Evolutionary conservation across 2,797 vertebrate genomes (phyloP), one percentile per base, ranked within the genome.

Genomic region (Melanotaenia pygmaea): DNA sequence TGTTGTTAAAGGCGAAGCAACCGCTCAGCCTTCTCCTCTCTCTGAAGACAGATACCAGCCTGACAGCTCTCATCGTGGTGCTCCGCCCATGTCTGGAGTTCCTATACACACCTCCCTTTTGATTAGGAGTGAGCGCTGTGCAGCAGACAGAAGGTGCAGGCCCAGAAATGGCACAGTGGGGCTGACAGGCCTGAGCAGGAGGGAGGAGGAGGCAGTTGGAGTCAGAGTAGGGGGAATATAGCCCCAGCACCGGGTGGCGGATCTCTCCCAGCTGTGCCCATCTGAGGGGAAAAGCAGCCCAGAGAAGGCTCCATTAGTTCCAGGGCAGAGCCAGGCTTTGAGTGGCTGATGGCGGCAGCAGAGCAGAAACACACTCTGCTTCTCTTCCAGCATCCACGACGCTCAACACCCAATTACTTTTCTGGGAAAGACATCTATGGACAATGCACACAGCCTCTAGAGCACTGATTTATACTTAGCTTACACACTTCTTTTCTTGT

Each of bases 181-280:
- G 57, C 65, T 38, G 34, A 58, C 64, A 77, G 67, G 73, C 64
- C 51, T 69, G 56, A 56, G 61, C 59, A 45, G 0, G 16, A n/a
- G 70, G 71, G 69, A 68, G 74, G 77, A 60, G 67, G 73, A 7
- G 40, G 70, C 70, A 74, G 80, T 72, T 67, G 74, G 70, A 72
- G 65, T 79, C 60, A 40, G 76, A 64, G 13, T 24, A 28, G 24
- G 24, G 56, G n/a, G 26, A 82, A 53, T 59, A 72, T 69, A 67
- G 77, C 72, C 70, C 37, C 74, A 60, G 76, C 68, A 64, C 77
- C 81, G 91, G 92, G 91, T 94, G 93, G 94, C 85, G 89, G 93
- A 93, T 93, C 87, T 92, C 90, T 88, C 93, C 94, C 94, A n/a
- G 88, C 94, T 94, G 94, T 94, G 94, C 95, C 93, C 91, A 92